Conservation (phyloP, 2,888 invertebrate genomes). For the Rotaria sp. region DNA sequence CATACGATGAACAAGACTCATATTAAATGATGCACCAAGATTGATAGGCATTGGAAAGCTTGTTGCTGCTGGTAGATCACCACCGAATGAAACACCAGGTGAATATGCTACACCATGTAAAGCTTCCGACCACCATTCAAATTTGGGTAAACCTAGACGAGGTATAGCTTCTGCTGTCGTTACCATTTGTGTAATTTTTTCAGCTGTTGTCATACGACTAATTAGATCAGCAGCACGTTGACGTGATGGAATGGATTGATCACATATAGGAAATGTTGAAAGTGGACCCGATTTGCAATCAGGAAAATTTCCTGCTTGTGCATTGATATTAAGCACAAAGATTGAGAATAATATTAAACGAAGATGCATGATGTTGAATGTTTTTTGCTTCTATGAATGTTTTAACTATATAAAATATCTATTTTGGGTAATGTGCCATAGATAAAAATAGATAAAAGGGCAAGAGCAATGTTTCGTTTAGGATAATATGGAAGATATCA, state of each 20-base stretch:
- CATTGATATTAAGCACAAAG: not conserved
- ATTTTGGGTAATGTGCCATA: not conserved
- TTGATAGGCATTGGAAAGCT: conserved; percentile 28
- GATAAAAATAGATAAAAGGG: not conserved
- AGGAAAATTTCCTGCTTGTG: not conserved
- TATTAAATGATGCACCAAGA: conserved; percentile 18
- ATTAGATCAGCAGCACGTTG: not conserved
- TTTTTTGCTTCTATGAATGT: not conserved
- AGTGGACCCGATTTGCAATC: conserved; percentile 29
- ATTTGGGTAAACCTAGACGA: conserved; percentile 18
- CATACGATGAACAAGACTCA: conserved; percentile 25
- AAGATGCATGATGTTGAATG: not conserved
- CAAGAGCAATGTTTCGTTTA: not conserved
- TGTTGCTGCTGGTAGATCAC: not conserved
- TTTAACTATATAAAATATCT: not conserved
- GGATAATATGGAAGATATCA: not conserved
- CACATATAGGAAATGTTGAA: conserved; percentile 20
- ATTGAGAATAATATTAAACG: not conserved
- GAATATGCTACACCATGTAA: conserved; percentile 24
- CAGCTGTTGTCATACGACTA: conserved; percentile 13
- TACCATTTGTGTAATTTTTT: conserved; percentile 23
- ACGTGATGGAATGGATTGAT: not conserved
- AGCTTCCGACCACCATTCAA: conserved; percentile 25
- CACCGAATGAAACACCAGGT: conserved; percentile 29
- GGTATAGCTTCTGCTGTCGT: not conserved